Evolutionary conservation across 92 coral and sea anemone species (phyloP).

Genomic region (Phenganax subtilis): DNA sequence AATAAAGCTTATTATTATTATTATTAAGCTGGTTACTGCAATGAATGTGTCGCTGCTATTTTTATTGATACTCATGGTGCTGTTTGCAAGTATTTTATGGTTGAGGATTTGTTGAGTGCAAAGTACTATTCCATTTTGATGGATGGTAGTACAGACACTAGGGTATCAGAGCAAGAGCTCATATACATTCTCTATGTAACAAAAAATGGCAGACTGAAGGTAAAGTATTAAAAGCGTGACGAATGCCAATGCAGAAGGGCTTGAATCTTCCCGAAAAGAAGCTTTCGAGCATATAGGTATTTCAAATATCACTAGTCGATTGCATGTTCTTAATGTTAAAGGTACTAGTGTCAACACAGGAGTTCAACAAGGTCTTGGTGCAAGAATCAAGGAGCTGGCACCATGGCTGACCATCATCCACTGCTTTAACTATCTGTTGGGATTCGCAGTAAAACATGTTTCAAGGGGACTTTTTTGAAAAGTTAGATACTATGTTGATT

Average conservation of each 20-base stretch:
- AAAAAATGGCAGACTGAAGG: conserved; percentile 6
- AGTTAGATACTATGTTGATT: background rate
- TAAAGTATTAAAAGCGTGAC: background rate
- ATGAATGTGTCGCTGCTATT: background rate
- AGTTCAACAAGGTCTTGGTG: conserved; percentile 18
- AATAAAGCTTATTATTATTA: too few species aligned
- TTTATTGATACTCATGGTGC: background rate
- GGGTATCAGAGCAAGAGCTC: conserved; percentile 6
- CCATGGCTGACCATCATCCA: conserved; percentile 17
- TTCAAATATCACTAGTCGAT: background rate
- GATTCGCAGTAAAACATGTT: conserved; percentile 7
- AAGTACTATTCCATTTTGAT: conserved; percentile 16
- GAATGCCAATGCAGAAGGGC: background rate
- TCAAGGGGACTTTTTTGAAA: background rate
- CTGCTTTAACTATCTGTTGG: conserved; percentile 17
- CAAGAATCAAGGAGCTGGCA: conserved; percentile 13
- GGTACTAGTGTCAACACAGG: conserved; percentile 27
- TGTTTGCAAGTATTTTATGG: background rate
- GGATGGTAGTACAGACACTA: conserved; percentile 26
- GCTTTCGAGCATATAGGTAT: conserved; percentile 2
- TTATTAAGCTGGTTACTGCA: background rate
- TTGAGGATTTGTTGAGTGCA: conserved; percentile 12
- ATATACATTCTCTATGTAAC: background rate
- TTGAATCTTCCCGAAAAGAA: background rate
- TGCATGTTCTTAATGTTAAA: conserved; percentile 23